Conservation (phyloP, 2,888 invertebrate genomes). For the Andrena chrysosceles region DNA sequence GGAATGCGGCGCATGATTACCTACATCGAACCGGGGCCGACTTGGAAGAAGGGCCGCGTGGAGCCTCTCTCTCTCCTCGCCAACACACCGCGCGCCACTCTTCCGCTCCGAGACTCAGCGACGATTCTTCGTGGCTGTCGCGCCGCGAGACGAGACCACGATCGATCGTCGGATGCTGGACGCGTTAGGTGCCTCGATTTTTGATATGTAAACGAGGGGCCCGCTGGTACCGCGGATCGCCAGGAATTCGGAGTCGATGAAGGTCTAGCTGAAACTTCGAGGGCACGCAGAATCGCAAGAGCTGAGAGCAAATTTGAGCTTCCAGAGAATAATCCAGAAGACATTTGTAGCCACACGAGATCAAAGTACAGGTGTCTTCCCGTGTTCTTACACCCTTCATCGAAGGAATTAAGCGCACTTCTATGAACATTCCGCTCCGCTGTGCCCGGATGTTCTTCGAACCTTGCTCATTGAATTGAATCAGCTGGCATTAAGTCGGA, state of each 20-base stretch:
- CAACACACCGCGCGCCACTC: slow-evolving; percentile 26
- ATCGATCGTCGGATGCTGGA: slow-evolving; percentile 28
- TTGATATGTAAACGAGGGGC: slow-evolving; percentile 24
- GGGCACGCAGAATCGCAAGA: background rate
- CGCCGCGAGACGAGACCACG: slow-evolving; percentile 2
- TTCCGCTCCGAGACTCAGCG: slow-evolving; percentile 19
- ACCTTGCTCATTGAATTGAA: slow-evolving; percentile 59
- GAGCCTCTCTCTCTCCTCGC: slow-evolving; percentile 18
- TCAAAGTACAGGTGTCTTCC: background rate
- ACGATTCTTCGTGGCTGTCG: slow-evolving; percentile 29
- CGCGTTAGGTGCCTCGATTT: slow-evolving; percentile 25
- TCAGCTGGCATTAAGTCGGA: slow-evolving; percentile 57
- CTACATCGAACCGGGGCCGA: slow-evolving; percentile 73
- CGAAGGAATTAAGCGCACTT: slow-evolving; percentile 41
- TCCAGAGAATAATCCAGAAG: background rate
- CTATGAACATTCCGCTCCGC: slow-evolving; percentile 31
- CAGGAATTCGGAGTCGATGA: slow-evolving; percentile 15
- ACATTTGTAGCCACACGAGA: background rate
- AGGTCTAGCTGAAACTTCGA: background rate
- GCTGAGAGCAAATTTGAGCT: too few relatives aligned
- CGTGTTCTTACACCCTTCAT: slow-evolving; percentile 3
- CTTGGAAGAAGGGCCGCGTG: slow-evolving; percentile 59
- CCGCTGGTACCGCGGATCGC: background rate
- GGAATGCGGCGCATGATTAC: slow-evolving; percentile 80
- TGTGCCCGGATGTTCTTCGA: slow-evolving; percentile 19